phyloP scores from a whole-genome alignment of 2,113 vertebrate genomes.

The Sinocyclocheilus grahami region DNA sequence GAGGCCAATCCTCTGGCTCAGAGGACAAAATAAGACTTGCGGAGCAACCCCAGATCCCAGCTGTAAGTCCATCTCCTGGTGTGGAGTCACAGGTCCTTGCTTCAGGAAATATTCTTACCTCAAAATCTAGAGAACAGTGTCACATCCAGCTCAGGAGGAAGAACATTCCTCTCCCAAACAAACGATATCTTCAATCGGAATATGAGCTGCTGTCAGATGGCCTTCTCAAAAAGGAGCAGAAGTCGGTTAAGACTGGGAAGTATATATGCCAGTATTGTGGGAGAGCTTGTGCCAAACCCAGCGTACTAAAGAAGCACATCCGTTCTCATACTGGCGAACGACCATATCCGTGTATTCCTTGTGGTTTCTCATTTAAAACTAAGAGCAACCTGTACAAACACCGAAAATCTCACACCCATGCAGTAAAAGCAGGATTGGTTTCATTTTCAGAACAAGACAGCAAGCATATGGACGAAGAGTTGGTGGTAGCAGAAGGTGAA shows the following conservation, averaged over 20 bases:
- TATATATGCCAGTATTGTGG: conserved; percentile 98
- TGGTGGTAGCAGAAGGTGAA: conserved; percentile 89
- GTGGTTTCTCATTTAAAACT: conserved; percentile 83
- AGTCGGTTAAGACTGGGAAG: conserved; percentile 93
- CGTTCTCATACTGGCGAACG: conserved; percentile 96
- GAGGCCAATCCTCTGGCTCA: conserved; percentile 24
- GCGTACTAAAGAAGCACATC: conserved; percentile 98
- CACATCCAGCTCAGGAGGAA: conserved; percentile 82
- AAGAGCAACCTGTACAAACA: conserved; percentile 99
- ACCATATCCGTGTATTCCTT: conserved; percentile 85
- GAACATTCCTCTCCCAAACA: conserved; percentile 82
- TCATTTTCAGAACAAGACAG: conserved; percentile 87
- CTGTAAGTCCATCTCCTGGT: conserved; percentile 38
- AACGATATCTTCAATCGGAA: conserved; percentile 86
- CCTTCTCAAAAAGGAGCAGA: conserved; percentile 88
- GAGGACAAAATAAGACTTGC: conserved; percentile 44
- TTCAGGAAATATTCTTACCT: conserved; percentile 73
- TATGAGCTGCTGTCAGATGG: conserved; percentile 81
- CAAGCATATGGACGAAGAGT: conserved; percentile 84
- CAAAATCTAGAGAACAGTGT: conserved; percentile 78
- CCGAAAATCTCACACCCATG: conserved; percentile 97
- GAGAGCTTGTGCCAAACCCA: conserved; percentile 98
- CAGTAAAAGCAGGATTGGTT: conserved; percentile 92
- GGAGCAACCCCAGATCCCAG: conserved; percentile 33
- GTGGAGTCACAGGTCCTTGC: conserved; percentile 49